Percentiles rank a stretch among this genome's conserved stretches.
Conservation (phyloP, 2,797 vertebrate genomes). For the Ateles fusciceps region DNA sequence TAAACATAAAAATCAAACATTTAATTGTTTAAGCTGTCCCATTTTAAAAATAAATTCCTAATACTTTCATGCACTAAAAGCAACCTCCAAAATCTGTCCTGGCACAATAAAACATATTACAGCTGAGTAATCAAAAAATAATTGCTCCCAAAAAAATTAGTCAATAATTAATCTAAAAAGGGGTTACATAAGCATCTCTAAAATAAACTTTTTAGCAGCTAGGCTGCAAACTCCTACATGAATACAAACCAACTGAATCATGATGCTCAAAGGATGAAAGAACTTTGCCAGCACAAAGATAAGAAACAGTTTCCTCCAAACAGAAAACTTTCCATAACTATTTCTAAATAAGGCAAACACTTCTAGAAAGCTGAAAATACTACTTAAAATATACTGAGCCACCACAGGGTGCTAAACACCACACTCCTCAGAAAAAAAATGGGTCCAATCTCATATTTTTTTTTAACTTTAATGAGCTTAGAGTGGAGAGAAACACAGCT, state of each 20-base stretch:
- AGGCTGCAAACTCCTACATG: neutral
- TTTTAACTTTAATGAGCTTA: neutral
- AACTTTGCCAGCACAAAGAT: neutral
- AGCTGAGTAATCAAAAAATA: slow-evolving; percentile 3
- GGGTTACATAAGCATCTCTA: neutral
- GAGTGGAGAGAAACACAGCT: neutral
- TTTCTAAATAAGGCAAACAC: slow-evolving; percentile 22
- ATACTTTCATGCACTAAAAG: slow-evolving; percentile 3
- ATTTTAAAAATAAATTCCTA: slow-evolving; percentile 52
- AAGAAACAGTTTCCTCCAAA: neutral
- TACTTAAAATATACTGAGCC: neutral
- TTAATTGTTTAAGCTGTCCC: neutral
- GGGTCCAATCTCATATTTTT: neutral
- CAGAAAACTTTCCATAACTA: neutral
- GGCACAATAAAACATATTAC: neutral
- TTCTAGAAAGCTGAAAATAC: slow-evolving; percentile 1
- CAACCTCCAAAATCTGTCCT: slow-evolving; percentile 31
- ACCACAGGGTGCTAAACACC: neutral
- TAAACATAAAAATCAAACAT: slow-evolving; percentile 16
- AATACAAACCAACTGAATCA: slow-evolving; percentile 53
- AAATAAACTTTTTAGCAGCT: neutral
- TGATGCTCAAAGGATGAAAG: neutral
- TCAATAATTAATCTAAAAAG: neutral
- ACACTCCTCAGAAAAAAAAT: slow-evolving; percentile 28
- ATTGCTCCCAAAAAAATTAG: neutral